Base-by-base conservation (phyloP, 1,140 invertebrate species). In the Drosophila micromelanica region DNA sequence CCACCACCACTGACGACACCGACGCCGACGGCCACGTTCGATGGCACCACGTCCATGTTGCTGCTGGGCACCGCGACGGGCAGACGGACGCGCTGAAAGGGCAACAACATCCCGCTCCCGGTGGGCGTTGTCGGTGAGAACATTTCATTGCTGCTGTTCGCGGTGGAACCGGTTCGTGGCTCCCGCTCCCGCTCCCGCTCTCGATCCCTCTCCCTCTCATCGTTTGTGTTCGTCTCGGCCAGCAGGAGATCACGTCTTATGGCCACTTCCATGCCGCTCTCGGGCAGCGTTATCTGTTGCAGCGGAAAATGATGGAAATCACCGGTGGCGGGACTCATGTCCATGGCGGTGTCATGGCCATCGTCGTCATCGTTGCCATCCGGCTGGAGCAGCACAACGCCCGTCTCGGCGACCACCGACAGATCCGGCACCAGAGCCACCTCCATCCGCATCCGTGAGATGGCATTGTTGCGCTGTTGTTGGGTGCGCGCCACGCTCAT, bases 341-440 rank as follows among this genome's bases (percentile, higher is more conserved):
- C 87, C 70, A 85, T 79, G 35, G 78, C 73, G 5, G 65, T 59
- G 38, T 79, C 73, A 11, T 45, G 49, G 0, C 86, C 78, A 49
- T 91, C 89, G 2, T 32, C 30, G 27, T 90, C 90, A 9, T 91
- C 90, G 55, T 73, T 79, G 70, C 76, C 89, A 57, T 89, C 85
- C 40, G 40, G 67, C 63, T 91, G 89, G 0, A 90, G 72, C 3
- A 92, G 73, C 0, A 91, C 89, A 5, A 92, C 80, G 6, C 85
- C 78, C 12, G 84, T 89, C 52, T 92, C 91, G 0, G 90, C 84
- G 0, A 92, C 91, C 27, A 91, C 82, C 1, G 91, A 91, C 0
- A 92, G 72, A 78, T 92, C 92, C 8, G 91, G 90, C 0, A 92
- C 91, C 13, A 93, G 59, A 0, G 92, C 92, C 2, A 92, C 91